Evolutionary conservation across 2,113 vertebrate species (phyloP).

Genomic region (Isurus oxyrinchus): DNA sequence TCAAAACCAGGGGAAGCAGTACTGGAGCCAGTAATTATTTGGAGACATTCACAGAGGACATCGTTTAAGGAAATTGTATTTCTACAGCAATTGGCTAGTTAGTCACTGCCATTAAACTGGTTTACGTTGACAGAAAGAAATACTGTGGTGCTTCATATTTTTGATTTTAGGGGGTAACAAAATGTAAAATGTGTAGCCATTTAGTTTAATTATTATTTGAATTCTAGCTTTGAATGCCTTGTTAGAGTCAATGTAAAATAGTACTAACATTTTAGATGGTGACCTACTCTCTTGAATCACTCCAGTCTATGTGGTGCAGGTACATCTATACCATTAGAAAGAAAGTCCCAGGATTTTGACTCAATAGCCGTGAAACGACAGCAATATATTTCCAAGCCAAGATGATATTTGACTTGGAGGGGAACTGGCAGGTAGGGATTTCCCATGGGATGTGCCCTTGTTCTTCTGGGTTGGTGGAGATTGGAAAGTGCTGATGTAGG

Average conservation of each 20-base stretch:
- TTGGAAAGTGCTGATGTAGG: too few species aligned
- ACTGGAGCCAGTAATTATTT: constrained; percentile 31
- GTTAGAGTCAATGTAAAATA: not conserved
- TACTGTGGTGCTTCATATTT: not conserved
- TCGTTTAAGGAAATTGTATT: not conserved
- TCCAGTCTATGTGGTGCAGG: too few species aligned
- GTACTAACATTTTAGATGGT: not conserved
- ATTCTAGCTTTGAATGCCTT: not conserved
- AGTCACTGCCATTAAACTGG: not conserved
- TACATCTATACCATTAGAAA: too few species aligned
- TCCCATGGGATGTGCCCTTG: too few species aligned
- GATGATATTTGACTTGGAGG: too few species aligned
- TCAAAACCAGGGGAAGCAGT: constrained; percentile 34
- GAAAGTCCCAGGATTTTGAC: too few species aligned
- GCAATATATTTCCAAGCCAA: too few species aligned
- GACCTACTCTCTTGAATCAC: too few species aligned
- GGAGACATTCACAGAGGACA: constrained; percentile 6
- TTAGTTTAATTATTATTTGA: not conserved
- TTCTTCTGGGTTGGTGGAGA: too few species aligned
- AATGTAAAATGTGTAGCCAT: not conserved
- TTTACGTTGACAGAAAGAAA: not conserved
- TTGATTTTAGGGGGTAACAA: not conserved
- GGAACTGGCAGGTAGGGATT: too few species aligned
- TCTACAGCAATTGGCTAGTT: not conserved
- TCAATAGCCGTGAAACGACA: too few species aligned